Percentiles rank a stretch among this genome's conserved stretches.
These are phyloP conservation scores for Anguilla anguilla DNA, from an alignment of 2,797 vertebrate genomes.

Conservation along the genomic window DNA sequence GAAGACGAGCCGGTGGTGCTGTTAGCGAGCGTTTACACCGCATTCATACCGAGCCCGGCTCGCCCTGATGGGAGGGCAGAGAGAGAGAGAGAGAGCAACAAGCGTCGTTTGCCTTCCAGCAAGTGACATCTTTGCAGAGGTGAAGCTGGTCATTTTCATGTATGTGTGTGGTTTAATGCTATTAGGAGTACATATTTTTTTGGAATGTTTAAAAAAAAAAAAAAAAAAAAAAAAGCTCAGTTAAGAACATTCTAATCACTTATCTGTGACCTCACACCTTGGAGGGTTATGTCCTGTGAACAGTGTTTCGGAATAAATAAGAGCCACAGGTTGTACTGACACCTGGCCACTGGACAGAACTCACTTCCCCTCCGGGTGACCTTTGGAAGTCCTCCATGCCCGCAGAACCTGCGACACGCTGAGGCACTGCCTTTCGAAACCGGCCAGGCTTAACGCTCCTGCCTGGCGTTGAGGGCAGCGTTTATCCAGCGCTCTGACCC, in stretches of 20 bases:
- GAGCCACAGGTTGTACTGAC: neutral
- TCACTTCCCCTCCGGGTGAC: neutral
- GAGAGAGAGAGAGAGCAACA: neutral
- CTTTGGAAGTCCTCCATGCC: neutral
- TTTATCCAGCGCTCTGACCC: conserved; percentile 14
- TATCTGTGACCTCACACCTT: too few species aligned
- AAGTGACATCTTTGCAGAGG: neutral
- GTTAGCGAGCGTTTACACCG: neutral
- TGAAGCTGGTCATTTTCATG: neutral
- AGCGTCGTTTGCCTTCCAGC: neutral
- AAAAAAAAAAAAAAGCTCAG: too few species aligned
- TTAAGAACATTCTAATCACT: too few species aligned
- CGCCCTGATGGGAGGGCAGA: conserved; percentile 47
- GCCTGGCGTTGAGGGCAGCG: neutral
- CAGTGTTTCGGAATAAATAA: neutral
- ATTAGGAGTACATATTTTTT: too few species aligned
- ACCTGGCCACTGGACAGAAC: neutral
- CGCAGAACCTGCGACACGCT: neutral
- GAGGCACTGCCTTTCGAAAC: neutral
- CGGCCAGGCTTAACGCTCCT: neutral
- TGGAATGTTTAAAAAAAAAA: too few species aligned
- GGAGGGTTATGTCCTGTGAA: neutral
- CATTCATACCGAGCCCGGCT: neutral
- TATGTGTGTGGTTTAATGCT: neutral
- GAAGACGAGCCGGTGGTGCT: neutral